Conservation (phyloP, 1,140 invertebrate genomes). For the Halictus rubicundus region DNA sequence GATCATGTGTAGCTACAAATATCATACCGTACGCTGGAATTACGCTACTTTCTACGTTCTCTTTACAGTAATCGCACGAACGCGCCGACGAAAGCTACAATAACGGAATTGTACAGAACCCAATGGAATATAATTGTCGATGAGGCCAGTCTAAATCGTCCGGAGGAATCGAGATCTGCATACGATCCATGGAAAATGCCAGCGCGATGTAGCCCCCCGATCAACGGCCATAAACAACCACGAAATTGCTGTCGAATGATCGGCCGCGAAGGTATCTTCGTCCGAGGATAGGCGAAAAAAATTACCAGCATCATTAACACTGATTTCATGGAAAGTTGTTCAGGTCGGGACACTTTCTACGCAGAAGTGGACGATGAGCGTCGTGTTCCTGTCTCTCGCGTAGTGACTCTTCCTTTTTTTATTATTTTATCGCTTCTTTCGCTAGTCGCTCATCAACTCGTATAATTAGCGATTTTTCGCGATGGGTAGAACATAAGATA, state of each 20-base stretch:
- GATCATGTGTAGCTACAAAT: neutral
- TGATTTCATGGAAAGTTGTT: conserved; percentile 37
- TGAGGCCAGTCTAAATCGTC: too few species aligned
- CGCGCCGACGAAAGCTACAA: neutral
- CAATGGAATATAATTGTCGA: too few species aligned
- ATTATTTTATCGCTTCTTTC: neutral
- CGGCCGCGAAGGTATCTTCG: neutral
- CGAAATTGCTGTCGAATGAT: neutral
- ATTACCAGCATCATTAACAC: neutral
- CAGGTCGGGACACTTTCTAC: conserved; percentile 25
- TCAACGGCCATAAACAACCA: neutral
- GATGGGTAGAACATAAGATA: too few species aligned
- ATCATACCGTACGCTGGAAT: neutral
- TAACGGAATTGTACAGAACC: too few species aligned
- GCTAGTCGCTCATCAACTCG: neutral
- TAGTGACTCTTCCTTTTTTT: conserved; percentile 12
- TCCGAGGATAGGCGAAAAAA: neutral
- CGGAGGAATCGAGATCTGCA: too few species aligned
- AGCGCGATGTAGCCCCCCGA: neutral
- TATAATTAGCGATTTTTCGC: neutral
- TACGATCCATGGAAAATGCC: neutral
- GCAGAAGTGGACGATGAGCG: conserved; percentile 21
- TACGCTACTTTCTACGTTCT: conserved; percentile 6
- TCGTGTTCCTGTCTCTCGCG: neutral
- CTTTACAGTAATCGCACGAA: neutral